A percentile compares a stretch with the other conserved stretches of the same genome.
These are phyloP conservation scores for Pachyuromys duprasi DNA, from an alignment of 2,797 vertebrate species.

Conservation along the genomic window DNA sequence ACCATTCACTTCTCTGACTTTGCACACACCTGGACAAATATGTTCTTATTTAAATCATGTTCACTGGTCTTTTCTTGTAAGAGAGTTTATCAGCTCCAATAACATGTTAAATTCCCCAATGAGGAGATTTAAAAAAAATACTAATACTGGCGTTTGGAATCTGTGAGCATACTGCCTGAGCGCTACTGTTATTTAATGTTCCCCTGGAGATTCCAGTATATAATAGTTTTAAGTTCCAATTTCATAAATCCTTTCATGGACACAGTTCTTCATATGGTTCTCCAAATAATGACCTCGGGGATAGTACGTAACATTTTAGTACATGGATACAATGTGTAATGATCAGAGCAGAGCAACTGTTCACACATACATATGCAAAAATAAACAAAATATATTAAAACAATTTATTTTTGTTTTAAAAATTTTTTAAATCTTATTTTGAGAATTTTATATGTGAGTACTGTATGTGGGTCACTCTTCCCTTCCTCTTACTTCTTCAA, in stretches of 20 bases:
- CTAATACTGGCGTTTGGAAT: neutral
- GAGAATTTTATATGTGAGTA: neutral
- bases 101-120: neutral
- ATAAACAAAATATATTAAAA: neutral
- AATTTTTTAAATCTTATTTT: neutral
- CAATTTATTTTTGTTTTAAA: neutral
- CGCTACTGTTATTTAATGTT: neutral
- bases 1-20: neutral
- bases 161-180: neutral
- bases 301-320: neutral
- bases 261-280: neutral
- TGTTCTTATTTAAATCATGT: constrained; percentile 24
- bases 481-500: neutral
- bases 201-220: neutral
- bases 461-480: neutral
- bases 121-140: neutral
- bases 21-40: neutral
- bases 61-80: neutral
- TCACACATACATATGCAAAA: neutral
- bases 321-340: neutral
- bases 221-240: neutral
- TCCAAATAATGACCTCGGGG: neutral
- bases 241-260: neutral
- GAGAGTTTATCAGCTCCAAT: constrained; percentile 11
- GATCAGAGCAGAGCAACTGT: neutral